Percentiles rank a stretch among this genome's conserved stretches.
phyloP scores from a whole-genome alignment of 2,113 vertebrate genomes.

The Xiphophorus maculatus region DNA sequence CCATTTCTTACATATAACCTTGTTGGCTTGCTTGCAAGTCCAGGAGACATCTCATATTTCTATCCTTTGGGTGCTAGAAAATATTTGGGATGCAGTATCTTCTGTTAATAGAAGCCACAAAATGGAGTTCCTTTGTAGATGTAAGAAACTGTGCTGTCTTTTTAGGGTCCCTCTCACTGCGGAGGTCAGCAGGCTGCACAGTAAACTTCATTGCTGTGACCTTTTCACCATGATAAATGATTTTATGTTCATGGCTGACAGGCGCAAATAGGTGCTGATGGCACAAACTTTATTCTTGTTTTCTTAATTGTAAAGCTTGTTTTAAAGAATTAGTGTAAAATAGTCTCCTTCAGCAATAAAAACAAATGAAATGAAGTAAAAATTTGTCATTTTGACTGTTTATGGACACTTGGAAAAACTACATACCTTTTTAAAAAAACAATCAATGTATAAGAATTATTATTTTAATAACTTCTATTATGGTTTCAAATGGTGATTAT shows the following conservation, averaged over 20 bases:
- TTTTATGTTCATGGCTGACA: background rate
- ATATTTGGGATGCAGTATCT: conserved; percentile 15
- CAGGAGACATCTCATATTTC: conserved; percentile 22
- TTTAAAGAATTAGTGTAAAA: background rate
- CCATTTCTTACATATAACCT: conserved; percentile 8
- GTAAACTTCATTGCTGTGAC: background rate
- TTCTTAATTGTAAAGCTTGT: background rate
- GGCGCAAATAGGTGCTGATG: background rate
- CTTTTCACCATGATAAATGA: conserved; percentile 7
- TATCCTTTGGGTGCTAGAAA: conserved; percentile 13
- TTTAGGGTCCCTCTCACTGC: background rate
- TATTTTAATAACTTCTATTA: no score
- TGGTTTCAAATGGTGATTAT: background rate
- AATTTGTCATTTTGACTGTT: background rate
- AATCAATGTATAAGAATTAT: no score
- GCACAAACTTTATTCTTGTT: conserved; percentile 4
- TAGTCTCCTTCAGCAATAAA: background rate
- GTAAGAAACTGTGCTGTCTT: background rate
- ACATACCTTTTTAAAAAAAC: no score
- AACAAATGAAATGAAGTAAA: conserved; percentile 1
- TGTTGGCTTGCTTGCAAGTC: conserved; percentile 7
- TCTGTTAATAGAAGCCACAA: conserved; percentile 8
- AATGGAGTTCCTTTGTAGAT: conserved; percentile 12
- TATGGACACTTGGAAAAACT: no score
- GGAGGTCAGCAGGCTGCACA: conserved; percentile 8